Base-by-base conservation (phyloP, 1,140 invertebrate species). In the Rhopalosiphum padi region DNA sequence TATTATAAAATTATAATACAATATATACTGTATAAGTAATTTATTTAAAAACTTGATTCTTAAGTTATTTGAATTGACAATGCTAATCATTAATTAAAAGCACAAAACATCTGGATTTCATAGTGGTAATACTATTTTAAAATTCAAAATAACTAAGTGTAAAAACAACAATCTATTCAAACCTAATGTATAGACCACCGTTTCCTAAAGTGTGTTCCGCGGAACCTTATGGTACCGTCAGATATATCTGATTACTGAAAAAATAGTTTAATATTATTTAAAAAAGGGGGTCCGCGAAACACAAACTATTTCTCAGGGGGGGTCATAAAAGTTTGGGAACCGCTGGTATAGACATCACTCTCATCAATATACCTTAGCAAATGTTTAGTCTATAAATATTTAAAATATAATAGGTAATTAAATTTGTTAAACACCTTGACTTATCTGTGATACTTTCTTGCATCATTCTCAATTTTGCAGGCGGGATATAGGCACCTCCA, bases 401-500 rank as follows among this genome's bases (percentile, higher is more conserved):
- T 48, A 18, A 86, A 86, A 43, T 86, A 86, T 3, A 43, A n/a
- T 48, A 37, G 15, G 18, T 83, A 87, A n/a, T 18, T 87, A 51
- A n/a, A 30, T 51, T 0, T 35, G 5, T 55, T 5, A 77, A 77
- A 7, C 15, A 96, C 96, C 96, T 96, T 68, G 97, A 96, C 95
- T 99, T 99, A 94, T 99, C 98, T 1, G 97, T 98, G 41, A 99
- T 99, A 95, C 97, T 97, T 1, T 97, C 97, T 96, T 99, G 98
- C 98, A 99, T 98, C 96, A 99, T 96, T 86, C 97, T 96, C 18
- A 99, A 95, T 95, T 98, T 99, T 1, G 99, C 99, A 7, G 99
- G 99, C 4, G 99, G 99, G 94, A 99, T 99, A 94, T 99, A 99
- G 21, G 99, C 99, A 93, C 99, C 99, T 85, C 99, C 99, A 53